Percentiles rank a stretch among this genome's conserved stretches.
phyloP scores from a whole-genome alignment of 1,140 invertebrate species.

The Eulimnadia texana region DNA sequence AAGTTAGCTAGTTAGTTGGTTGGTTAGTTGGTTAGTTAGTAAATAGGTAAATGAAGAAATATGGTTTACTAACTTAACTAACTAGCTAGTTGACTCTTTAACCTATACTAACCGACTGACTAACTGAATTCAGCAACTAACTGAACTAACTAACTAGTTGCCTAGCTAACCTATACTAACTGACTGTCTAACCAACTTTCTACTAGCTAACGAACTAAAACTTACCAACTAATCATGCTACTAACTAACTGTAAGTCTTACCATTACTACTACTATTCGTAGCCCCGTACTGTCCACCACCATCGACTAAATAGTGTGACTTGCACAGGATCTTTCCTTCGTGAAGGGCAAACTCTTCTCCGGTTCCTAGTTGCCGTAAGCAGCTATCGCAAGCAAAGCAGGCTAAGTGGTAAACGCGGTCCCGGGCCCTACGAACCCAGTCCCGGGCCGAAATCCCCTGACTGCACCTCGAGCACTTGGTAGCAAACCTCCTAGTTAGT shows the following conservation, averaged over 20 bases:
- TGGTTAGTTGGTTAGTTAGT: no score
- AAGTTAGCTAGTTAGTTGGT: no score
- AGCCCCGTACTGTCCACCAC: slow-evolving; percentile 35
- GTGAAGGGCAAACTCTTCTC: slow-evolving; percentile 92
- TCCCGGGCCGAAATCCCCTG: slow-evolving; percentile 82
- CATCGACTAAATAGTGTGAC: slow-evolving; percentile 85
- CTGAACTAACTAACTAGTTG: background rate
- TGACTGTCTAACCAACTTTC: no score
- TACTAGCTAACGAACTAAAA: no score
- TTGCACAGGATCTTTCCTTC: slow-evolving; percentile 88
- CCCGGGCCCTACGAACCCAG: slow-evolving; percentile 88
- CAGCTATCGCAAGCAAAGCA: slow-evolving; percentile 97
- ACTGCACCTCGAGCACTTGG: slow-evolving; percentile 89
- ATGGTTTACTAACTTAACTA: no score
- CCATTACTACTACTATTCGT: background rate
- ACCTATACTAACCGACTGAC: background rate
- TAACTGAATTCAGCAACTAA: background rate
- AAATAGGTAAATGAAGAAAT: no score
- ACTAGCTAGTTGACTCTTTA: no score
- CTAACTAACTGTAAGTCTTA: background rate
- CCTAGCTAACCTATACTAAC: no score
- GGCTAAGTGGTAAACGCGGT: slow-evolving; percentile 94
- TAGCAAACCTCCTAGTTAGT: slow-evolving; percentile 71
- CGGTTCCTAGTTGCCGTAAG: slow-evolving; percentile 88
- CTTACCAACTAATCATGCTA: no score